A percentile compares a stretch with the other conserved stretches of the same genome.
Conservation (phyloP, 2,888 invertebrate species). For the Syritta pipiens region DNA sequence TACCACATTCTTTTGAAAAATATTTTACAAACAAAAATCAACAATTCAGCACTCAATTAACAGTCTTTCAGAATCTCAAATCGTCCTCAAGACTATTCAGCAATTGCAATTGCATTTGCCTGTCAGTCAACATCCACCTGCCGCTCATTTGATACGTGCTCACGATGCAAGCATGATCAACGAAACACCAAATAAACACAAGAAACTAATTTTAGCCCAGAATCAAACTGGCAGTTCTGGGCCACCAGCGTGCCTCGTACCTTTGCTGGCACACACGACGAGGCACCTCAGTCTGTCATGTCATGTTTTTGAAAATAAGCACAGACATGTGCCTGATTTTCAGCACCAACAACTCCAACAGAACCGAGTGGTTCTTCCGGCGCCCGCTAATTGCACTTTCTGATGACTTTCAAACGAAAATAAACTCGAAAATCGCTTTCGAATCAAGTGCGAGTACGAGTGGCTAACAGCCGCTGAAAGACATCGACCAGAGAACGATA, state of each 20-base stretch:
- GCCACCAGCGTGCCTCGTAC: conserved; percentile 30
- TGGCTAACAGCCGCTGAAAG: conserved; percentile 26
- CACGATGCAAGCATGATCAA: conserved; percentile 1
- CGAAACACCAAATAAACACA: conserved; percentile 29
- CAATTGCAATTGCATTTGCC: neutral
- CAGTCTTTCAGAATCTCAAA: no score
- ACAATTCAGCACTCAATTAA: no score
- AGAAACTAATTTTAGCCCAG: conserved; percentile 16
- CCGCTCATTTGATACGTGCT: conserved; percentile 1
- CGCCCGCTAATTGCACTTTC: conserved; percentile 46
- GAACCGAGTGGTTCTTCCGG: conserved; percentile 17
- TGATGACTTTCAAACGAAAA: conserved; percentile 41
- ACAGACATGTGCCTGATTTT: conserved; percentile 33
- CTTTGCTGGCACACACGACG: conserved; percentile 6
- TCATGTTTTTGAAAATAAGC: conserved; percentile 31
- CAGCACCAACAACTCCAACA: conserved; percentile 25
- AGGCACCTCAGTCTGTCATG: conserved; percentile 21
- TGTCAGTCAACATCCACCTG: conserved; percentile 13
- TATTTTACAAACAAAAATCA: no score
- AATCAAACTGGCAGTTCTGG: conserved; percentile 49
- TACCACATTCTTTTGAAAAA: no score
- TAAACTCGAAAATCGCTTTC: conserved; percentile 39
- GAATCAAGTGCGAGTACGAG: conserved; percentile 1
- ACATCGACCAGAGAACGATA: conserved; percentile 21
- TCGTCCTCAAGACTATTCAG: no score